A percentile compares a stretch with the other conserved stretches of the same genome.
These are phyloP conservation scores for Odobenus rosmarus DNA, from an alignment of 2,113 vertebrate genomes.

Conservation along the genomic window DNA sequence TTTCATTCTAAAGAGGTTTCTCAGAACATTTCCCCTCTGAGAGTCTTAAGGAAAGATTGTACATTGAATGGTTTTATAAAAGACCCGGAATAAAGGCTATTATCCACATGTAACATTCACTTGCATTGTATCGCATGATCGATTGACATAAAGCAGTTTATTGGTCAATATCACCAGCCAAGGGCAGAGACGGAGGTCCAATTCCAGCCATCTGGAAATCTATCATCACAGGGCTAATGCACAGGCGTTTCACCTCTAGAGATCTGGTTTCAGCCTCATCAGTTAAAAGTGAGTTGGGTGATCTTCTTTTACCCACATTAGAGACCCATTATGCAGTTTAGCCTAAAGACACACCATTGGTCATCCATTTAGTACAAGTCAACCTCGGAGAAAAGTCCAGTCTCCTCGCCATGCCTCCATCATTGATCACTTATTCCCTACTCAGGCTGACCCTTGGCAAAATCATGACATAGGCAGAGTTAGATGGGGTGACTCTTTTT, in stretches of 20 bases:
- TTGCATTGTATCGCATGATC: slow-evolving; percentile 34
- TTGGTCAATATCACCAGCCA: slow-evolving; percentile 62
- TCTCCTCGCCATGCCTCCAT: not conserved
- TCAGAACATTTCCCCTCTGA: slow-evolving; percentile 48
- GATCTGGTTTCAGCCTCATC: slow-evolving; percentile 71
- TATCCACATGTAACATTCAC: slow-evolving; percentile 27
- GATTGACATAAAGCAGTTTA: slow-evolving; percentile 59
- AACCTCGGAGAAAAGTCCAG: not conserved
- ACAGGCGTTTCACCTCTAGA: slow-evolving; percentile 58
- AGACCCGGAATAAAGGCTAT: slow-evolving; percentile 38
- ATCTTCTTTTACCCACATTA: slow-evolving; percentile 63
- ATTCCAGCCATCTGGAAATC: slow-evolving; percentile 71
- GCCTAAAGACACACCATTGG: slow-evolving; percentile 42
- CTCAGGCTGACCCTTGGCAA: not conserved
- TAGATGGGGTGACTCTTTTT: not conserved
- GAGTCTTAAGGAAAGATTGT: not conserved
- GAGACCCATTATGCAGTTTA: slow-evolving; percentile 49
- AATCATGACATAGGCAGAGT: not conserved
- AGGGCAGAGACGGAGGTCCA: slow-evolving; percentile 58
- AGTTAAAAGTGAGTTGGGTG: slow-evolving; percentile 70
- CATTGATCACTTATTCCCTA: not conserved
- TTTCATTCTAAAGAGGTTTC: not conserved
- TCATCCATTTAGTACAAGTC: slow-evolving; percentile 23
- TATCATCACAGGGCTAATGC: slow-evolving; percentile 62
- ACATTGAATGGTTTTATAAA: slow-evolving; percentile 44